Evolutionary conservation across 2,797 vertebrate genomes (phyloP).

Genomic region (Protonibea diacanthus): DNA sequence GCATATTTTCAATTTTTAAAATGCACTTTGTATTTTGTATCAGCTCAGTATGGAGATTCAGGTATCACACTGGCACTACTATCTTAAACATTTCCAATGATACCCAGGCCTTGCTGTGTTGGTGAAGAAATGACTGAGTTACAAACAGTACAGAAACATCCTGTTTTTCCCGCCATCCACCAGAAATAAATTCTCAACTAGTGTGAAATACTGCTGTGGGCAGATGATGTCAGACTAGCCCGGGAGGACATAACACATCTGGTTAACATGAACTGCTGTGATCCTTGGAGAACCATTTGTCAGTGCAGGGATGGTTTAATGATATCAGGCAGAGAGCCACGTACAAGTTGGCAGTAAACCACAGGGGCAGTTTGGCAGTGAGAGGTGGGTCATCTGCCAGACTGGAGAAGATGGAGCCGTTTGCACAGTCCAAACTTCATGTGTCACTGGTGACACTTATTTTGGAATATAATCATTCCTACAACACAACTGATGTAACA

Average conservation of each 20-base stretch:
- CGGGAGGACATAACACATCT: slow-evolving; percentile 39
- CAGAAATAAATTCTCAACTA: neutral
- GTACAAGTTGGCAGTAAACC: slow-evolving; percentile 33
- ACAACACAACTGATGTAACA: neutral
- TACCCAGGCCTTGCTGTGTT: neutral
- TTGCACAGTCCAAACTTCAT: neutral
- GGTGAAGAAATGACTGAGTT: neutral
- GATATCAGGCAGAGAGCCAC: slow-evolving; percentile 47
- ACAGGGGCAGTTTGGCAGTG: slow-evolving; percentile 30
- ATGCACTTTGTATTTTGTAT: neutral
- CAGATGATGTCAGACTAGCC: slow-evolving; percentile 22
- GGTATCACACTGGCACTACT: too few relatives aligned
- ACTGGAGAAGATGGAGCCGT: slow-evolving; percentile 4
- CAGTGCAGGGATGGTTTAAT: slow-evolving; percentile 32
- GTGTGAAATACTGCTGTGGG: neutral
- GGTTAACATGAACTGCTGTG: slow-evolving; percentile 29
- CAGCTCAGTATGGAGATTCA: too few relatives aligned
- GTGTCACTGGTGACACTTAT: slow-evolving; percentile 16
- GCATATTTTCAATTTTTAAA: neutral
- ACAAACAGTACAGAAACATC: neutral
- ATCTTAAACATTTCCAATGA: too few relatives aligned
- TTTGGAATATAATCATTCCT: neutral
- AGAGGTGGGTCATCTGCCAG: slow-evolving; percentile 14
- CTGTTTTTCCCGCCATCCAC: neutral
- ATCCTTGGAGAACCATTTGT: slow-evolving; percentile 48